Conservation (phyloP, 2,888 invertebrate genomes). For the Xestia sexstrigata region DNA sequence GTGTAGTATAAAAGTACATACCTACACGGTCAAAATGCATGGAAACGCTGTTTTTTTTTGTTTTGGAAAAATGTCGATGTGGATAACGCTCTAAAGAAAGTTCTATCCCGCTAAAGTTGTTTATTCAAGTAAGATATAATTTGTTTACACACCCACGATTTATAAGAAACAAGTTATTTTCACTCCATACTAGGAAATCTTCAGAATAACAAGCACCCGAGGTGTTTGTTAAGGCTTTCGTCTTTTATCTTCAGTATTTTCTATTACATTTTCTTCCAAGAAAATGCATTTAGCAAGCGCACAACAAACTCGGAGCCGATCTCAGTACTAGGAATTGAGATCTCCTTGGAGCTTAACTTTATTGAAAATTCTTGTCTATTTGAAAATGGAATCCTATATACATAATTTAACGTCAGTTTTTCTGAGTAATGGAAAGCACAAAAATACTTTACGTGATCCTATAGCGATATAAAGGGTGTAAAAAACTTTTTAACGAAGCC, state of each 20-base stretch:
- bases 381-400: too few relatives aligned
- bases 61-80: too few relatives aligned
- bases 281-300: not conserved
- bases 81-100: not conserved
- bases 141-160: not conserved
- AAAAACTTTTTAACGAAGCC: too few relatives aligned
- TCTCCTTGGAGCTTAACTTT: not conserved
- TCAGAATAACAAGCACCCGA: not conserved
- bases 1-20: too few relatives aligned
- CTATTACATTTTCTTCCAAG: not conserved
- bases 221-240: not conserved
- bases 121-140: not conserved
- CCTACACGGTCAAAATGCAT: too few relatives aligned
- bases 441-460: not conserved
- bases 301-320: not conserved
- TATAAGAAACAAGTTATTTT: not conserved
- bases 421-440: not conserved
- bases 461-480: not conserved
- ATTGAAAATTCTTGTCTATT: constrained; percentile 8
- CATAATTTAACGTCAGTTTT: not conserved
- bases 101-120: not conserved
- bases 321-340: not conserved
- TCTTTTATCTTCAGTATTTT: constrained; percentile 1
- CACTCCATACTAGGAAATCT: not conserved
- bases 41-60: too few relatives aligned